Conservation (phyloP, 2,113 vertebrate species). For the Brachyhypopomus gauderio region DNA sequence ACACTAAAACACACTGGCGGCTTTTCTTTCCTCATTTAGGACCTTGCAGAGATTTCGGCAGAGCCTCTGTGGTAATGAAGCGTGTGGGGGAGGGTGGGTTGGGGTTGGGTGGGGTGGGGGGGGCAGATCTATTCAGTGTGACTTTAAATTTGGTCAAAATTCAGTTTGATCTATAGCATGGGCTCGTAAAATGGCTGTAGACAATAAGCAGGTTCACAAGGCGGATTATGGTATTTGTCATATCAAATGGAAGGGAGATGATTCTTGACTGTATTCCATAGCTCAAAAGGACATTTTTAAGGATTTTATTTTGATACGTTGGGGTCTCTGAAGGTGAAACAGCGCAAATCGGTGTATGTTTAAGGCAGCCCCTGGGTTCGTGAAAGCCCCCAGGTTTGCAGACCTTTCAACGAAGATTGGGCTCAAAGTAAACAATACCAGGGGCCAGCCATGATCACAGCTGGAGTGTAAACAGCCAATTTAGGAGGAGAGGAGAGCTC, state of each 20-base stretch:
- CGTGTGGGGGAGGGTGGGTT: background rate
- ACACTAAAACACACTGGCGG: conserved; percentile 70
- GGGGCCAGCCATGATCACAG: conserved; percentile 41
- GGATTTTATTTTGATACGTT: background rate
- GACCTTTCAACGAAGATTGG: conserved; percentile 33
- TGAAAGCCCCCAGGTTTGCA: conserved; percentile 26
- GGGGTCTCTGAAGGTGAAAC: conserved; percentile 64
- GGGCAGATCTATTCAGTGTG: conserved; percentile 6
- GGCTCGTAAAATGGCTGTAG: conserved; percentile 63
- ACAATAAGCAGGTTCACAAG: conserved; percentile 45
- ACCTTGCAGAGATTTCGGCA: conserved; percentile 5
- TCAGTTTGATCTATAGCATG: conserved; percentile 45
- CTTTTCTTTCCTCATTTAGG: conserved; percentile 36
- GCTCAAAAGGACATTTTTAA: background rate
- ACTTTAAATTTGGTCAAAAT: conserved; percentile 20
- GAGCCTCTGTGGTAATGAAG: conserved; percentile 9
- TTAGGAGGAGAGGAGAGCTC: conserved; percentile 72
- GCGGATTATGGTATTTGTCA: background rate
- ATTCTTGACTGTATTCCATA: background rate
- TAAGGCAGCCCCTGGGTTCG: conserved; percentile 21
- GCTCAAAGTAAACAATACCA: conserved; percentile 14
- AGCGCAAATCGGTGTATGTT: conserved; percentile 69
- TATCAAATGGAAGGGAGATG: background rate
- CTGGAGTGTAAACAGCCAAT: conserved; percentile 71
- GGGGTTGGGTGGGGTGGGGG: no score